Percentiles rank a stretch among this genome's conserved stretches.
phyloP scores from a whole-genome alignment of 1,140 invertebrate species.

The Aphis craccivora region DNA sequence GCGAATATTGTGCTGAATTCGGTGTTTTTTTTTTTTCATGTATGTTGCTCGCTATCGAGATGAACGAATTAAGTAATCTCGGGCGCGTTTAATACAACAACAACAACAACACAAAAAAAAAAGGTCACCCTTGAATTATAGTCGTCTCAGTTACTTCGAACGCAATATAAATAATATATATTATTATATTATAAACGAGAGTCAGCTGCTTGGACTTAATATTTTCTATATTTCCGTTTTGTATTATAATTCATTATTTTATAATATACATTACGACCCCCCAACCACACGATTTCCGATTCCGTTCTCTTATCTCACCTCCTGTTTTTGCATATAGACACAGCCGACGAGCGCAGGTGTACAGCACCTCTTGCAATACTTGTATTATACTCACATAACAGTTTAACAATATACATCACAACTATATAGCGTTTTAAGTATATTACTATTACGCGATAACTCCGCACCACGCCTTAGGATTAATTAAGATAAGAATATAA shows the following conservation, averaged over 20 bases:
- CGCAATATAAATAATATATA: not conserved
- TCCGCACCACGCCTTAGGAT: no score
- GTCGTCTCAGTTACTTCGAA: not conserved
- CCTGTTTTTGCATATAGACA: not conserved
- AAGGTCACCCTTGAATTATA: not conserved
- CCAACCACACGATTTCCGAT: not conserved
- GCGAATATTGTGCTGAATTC: conserved; percentile 30
- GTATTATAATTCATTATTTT: not conserved
- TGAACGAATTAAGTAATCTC: conserved; percentile 34
- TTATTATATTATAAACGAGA: not conserved
- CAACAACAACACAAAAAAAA: not conserved
- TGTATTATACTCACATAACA: not conserved
- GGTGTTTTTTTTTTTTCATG: conserved; percentile 15
- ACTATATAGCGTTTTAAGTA: not conserved
- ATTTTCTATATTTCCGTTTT: not conserved
- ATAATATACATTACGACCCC: not conserved
- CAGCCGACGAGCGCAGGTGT: not conserved
- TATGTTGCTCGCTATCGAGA: not conserved
- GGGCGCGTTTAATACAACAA: not conserved
- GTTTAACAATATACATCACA: not conserved
- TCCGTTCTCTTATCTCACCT: not conserved
- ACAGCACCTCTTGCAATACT: not conserved
- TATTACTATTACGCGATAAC: not conserved
- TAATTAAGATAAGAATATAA: conserved; percentile 33
- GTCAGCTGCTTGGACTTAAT: not conserved